Conservation (phyloP, 2,113 vertebrate genomes). For the Ariopsis seemanni region DNA sequence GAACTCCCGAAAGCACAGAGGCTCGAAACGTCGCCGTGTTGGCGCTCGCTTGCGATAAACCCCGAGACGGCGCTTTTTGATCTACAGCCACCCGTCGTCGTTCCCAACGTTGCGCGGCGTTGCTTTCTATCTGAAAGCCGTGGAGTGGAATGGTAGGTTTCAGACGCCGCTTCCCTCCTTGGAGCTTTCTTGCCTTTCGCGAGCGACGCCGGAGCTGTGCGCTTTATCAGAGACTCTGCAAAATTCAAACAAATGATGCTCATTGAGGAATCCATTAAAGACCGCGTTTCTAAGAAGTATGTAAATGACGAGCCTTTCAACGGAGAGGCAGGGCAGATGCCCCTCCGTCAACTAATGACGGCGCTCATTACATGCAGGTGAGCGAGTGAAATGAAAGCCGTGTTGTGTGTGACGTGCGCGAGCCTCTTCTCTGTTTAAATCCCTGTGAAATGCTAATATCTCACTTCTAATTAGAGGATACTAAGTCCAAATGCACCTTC, state of each 20-base stretch:
- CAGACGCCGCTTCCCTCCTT: background rate
- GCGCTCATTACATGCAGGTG: constrained; percentile 97
- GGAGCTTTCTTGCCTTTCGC: background rate
- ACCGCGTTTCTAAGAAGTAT: constrained; percentile 91
- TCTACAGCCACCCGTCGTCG: no score
- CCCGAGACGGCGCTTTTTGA: no score
- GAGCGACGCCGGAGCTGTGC: constrained; percentile 56
- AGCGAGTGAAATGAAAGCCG: constrained; percentile 92
- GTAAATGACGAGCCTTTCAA: constrained; percentile 98
- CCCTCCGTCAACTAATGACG: constrained; percentile 99
- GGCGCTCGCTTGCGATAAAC: background rate
- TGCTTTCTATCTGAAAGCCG: background rate
- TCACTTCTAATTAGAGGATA: constrained; percentile 98
- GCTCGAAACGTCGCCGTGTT: background rate
- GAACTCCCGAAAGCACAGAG: background rate
- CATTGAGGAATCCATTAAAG: constrained; percentile 96
- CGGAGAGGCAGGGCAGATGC: constrained; percentile 92
- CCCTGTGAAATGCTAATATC: constrained; percentile 98
- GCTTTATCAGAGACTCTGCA: constrained; percentile 85
- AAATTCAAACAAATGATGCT: constrained; percentile 94
- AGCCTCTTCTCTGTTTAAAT: constrained; percentile 92
- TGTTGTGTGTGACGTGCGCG: constrained; percentile 78
- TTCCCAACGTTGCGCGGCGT: no score
- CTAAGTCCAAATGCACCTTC: constrained; percentile 90
- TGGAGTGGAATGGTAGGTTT: background rate